Base-by-base conservation (phyloP, 2,797 vertebrate species). In the Anomalospiza imberbis region DNA sequence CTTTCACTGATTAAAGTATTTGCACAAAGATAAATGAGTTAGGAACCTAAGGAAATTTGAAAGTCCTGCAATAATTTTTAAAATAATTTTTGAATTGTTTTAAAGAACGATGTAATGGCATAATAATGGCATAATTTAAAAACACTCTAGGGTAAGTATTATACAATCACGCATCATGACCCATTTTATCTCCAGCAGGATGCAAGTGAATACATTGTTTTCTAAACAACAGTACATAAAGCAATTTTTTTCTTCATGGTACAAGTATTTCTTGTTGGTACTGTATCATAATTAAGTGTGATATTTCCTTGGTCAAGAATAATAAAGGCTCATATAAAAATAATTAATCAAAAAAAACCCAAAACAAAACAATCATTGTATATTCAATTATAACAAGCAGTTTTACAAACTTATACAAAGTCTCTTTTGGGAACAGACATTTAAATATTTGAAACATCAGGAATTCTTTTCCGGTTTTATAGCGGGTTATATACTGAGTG, bases 301-400 rank as follows among this genome's bases (percentile, higher is more conserved):
- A 6, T 61, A 44, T 78, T 93, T 93, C 47, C 34, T 82, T 90
- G 63, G 60, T 91, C 61, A 89, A 71, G 60, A 29, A 42, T 63
- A 47, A 70, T 65, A 75, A 67, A 87, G 13, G 19, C 71, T 82
- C 88, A 32, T 63, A 32, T 51, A 62, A 36, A 76, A 94, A 68
- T 66, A 53, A 63, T 70, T 66, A 51, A 78, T n/a, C n/a, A 71
- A 83, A 88, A 15, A 26, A 34, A 34, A 34, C 7, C 1, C 2
- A 6, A 38, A 67, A 45, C 20, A n/a, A 76, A 86, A 53, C 25
- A 83, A 40, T 38, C 10, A 40, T 29, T 91, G 28, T 75, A 17
- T 77, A 72, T 80, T 66, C 32, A 53, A 3, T 94, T 89, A 25
- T 66, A 50, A 29, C 8, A 62, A 57, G 62, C 61, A 83, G 16